A percentile compares a stretch with the other conserved stretches of the same genome.
Conservation (phyloP, 2,888 invertebrate genomes). For the Exephanes ischioxanthus region DNA sequence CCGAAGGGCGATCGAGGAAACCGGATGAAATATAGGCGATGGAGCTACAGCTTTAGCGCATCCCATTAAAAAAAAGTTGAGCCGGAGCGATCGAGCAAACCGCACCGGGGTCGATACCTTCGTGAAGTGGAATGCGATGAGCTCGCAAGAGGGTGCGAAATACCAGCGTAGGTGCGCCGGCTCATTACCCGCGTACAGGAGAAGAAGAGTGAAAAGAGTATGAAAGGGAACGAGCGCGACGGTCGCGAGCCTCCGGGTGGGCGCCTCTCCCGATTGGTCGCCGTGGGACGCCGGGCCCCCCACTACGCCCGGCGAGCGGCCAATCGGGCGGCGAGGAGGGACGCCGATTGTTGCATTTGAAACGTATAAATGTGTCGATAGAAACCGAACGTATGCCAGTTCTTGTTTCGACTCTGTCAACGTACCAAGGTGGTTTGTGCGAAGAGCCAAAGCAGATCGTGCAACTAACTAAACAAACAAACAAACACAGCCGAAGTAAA, state of each 20-base stretch:
- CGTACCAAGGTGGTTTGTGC: slow-evolving; percentile 47
- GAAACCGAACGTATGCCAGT: slow-evolving; percentile 77
- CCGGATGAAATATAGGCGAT: too few species aligned
- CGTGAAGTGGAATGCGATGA: slow-evolving; percentile 27
- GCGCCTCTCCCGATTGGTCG: slow-evolving; percentile 64
- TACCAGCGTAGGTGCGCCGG: slow-evolving; percentile 23
- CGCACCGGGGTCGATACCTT: slow-evolving; percentile 17
- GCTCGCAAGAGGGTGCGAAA: slow-evolving; percentile 33
- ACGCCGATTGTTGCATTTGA: slow-evolving; percentile 82
- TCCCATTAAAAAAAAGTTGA: background rate
- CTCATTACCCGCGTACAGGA: slow-evolving; percentile 18
- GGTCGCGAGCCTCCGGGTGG: slow-evolving; percentile 54
- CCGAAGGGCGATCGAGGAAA: too few species aligned
- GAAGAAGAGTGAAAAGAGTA: slow-evolving; percentile 27
- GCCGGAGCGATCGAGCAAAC: background rate
- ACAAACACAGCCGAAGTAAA: background rate
- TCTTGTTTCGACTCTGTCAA: slow-evolving; percentile 72
- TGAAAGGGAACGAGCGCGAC: slow-evolving; percentile 31
- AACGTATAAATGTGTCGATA: slow-evolving; percentile 84
- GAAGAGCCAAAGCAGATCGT: background rate
- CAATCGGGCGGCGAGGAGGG: slow-evolving; percentile 81
- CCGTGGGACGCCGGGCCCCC: slow-evolving; percentile 56
- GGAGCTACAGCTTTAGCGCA: too few species aligned
- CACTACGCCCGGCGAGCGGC: slow-evolving; percentile 67
- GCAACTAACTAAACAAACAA: background rate